Conservation (phyloP, 2,888 invertebrate species). For the Apocheima hispidaria region DNA sequence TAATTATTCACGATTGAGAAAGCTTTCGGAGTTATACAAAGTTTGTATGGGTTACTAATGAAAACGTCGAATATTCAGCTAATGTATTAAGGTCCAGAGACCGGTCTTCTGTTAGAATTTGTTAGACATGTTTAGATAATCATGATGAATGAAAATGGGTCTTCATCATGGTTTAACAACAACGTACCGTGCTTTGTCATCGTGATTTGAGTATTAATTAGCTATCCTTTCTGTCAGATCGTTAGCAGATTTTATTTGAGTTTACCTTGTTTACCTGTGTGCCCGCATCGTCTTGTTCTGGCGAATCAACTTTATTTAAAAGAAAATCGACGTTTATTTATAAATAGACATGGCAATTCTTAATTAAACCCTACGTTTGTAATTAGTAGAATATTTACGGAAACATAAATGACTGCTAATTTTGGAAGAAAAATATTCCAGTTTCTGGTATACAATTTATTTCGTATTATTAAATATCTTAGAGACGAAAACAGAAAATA, state of each 20-base stretch:
- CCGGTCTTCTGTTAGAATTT: constrained; percentile 45
- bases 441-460: neutral
- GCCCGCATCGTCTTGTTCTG: constrained; percentile 25
- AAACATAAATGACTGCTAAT: neutral
- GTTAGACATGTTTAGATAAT: constrained; percentile 55
- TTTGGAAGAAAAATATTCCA: neutral
- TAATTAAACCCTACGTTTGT: neutral
- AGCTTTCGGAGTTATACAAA: constrained; percentile 71
- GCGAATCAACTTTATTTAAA: constrained; percentile 1
- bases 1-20: constrained; percentile 78
- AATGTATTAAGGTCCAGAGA: constrained; percentile 53
- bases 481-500: constrained; percentile 7
- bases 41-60: constrained; percentile 65
- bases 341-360: neutral
- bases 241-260: constrained; percentile 17
- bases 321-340: neutral
- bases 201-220: constrained; percentile 26
- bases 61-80: constrained; percentile 57
- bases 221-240: constrained; percentile 7
- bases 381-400: neutral
- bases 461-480: neutral
- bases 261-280: constrained; percentile 5
- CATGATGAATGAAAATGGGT: constrained; percentile 51
- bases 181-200: constrained; percentile 27
- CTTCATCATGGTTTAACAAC: constrained; percentile 25